Evolutionary conservation across 2,888 invertebrate species (phyloP), one percentile per base, ranked within the genome.

Genomic region (Dioctria rufipes): DNA sequence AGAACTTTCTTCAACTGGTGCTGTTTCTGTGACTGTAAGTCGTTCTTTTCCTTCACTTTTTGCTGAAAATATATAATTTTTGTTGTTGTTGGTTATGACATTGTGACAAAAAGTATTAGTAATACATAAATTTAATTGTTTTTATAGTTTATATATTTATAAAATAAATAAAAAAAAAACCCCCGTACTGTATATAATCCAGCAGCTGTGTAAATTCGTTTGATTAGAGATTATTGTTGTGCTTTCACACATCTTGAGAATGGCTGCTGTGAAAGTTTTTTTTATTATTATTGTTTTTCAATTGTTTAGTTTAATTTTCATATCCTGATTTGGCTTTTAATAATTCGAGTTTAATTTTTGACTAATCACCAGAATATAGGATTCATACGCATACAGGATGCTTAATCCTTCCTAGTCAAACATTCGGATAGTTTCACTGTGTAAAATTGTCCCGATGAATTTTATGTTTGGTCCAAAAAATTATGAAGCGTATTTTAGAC

Each of bases 111-210:
- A 79, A 71, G 63, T 58, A 13, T 11, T 78, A 51, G 9, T 60
- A 8, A 13, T 51, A 43, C 4, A 3, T 40, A 71, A 69, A 51
- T 66, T 78, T 42, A 65, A 11, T 8, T n/a, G 39, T 46, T 49
- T 42, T 40, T 1, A n/a, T 51, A 1, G 25, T 25, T 0, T 25
- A 25, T 25, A 25, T 25, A 25, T 25, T 46, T 46, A 46, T 13
- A 73, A 61, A 71, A 37, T 11, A 77, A 60, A 51, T 51, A 42
- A 40, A 58, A 67, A 79, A 79, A 66, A 79, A 81, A 82, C 83
- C n/a, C n/a, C n/a, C 88, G 81, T 93, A 92, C 93, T 93, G 90
- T 93, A 94, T 88, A 94, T 93, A 90, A 93, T 93, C 93, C 93
- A 94, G 91, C 93, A 93, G 89, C 93, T 93, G 90, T 92, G 93